A percentile compares a stretch with the other conserved stretches of the same genome.
Conservation (phyloP, 2,113 vertebrate genomes). For the Vidua chalybeata region DNA sequence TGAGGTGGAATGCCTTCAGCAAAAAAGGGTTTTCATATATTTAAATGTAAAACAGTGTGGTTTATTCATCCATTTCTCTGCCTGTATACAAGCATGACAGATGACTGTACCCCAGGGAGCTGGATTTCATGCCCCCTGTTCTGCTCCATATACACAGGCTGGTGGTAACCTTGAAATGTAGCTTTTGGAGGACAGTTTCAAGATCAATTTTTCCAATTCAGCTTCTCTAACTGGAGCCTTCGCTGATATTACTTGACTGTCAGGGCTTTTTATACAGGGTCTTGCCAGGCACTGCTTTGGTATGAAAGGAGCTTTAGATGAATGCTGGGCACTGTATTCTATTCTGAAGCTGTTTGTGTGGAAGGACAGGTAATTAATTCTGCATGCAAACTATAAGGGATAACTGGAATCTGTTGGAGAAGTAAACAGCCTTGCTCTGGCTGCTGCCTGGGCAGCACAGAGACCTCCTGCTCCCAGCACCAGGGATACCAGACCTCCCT, state of each 20-base stretch:
- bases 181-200: constrained; percentile 32
- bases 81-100: background rate
- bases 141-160: background rate
- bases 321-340: background rate
- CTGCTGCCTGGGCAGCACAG: background rate
- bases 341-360: background rate
- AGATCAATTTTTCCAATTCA: constrained; percentile 51
- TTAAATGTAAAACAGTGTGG: background rate
- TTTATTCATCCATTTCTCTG: constrained; percentile 52
- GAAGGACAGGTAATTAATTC: constrained; percentile 31
- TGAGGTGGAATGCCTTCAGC: background rate
- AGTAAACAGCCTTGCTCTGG: background rate
- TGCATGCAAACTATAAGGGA: constrained; percentile 11
- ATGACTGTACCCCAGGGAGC: background rate
- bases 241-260: background rate
- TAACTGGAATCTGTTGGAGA: background rate
- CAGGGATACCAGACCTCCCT: background rate
- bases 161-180: constrained; percentile 57
- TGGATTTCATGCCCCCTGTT: background rate
- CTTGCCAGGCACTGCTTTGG: background rate
- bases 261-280: background rate
- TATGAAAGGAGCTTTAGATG: background rate
- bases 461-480: background rate
- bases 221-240: background rate
- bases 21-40: background rate